Percentiles rank a stretch among this genome's conserved stretches.
These are phyloP conservation scores for Ochropleura leucogaster DNA, from an alignment of 2,888 invertebrate genomes.

Conservation along the genomic window DNA sequence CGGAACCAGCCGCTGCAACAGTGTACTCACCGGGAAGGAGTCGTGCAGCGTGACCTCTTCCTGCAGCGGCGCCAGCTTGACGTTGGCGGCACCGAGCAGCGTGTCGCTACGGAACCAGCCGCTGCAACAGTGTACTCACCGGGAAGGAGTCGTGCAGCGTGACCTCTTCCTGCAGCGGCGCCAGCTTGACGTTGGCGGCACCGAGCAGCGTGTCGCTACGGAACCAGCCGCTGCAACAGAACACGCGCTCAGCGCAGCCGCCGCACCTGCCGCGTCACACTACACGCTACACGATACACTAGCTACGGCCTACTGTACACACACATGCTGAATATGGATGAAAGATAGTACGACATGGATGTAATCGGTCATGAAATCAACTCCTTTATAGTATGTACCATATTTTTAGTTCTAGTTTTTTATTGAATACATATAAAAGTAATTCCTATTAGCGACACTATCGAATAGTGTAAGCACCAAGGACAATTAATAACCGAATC, in stretches of 20 bases:
- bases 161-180: slow-evolving; percentile 96
- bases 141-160: slow-evolving; percentile 97
- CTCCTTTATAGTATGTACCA: no score
- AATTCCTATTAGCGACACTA: no score
- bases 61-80: slow-evolving; percentile 97
- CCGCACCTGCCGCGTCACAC: slow-evolving; percentile 64
- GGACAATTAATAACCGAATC: no score
- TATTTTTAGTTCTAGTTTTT: no score
- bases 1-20: slow-evolving; percentile 98
- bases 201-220: slow-evolving; percentile 97
- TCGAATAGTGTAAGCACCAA: no score
- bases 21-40: slow-evolving; percentile 95
- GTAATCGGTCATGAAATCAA: no score
- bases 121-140: slow-evolving; percentile 95
- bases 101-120: slow-evolving; percentile 98
- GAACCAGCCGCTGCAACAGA: slow-evolving; percentile 98
- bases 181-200: slow-evolving; percentile 95
- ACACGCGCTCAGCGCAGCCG: slow-evolving; percentile 77
- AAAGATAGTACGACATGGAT: background rate
- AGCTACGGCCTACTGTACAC: slow-evolving; percentile 18
- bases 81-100: slow-evolving; percentile 94
- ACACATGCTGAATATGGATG: slow-evolving; percentile 11
- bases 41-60: slow-evolving; percentile 97
- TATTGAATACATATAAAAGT: no score
- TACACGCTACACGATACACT: slow-evolving; percentile 22